phyloP scores from a whole-genome alignment of 1,140 invertebrate genomes.

The Limonius californicus region DNA sequence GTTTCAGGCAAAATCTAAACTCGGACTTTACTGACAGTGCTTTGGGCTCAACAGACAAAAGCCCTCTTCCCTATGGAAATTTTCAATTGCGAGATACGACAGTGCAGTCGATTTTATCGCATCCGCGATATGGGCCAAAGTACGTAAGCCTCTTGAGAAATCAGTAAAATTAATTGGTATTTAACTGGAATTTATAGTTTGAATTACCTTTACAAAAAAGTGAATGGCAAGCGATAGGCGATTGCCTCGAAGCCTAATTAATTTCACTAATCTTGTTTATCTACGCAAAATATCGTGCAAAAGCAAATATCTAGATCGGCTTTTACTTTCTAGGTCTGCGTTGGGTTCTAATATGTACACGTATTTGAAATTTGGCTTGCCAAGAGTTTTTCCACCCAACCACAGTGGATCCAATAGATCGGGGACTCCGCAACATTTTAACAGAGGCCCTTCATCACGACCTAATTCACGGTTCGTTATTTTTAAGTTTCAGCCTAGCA shows the following conservation, averaged over 20 bases:
- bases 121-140: slow-evolving; percentile 84
- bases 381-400: slow-evolving; percentile 81
- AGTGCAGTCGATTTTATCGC: slow-evolving; percentile 89
- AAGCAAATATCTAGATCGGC: background rate
- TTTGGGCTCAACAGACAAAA: slow-evolving; percentile 83
- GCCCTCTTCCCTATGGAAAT: slow-evolving; percentile 86
- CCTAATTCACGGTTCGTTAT: slow-evolving; percentile 34
- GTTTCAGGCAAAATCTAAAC: slow-evolving; percentile 83
- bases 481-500: too few relatives aligned
- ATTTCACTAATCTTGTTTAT: background rate
- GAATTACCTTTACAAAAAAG: background rate
- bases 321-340: slow-evolving; percentile 58
- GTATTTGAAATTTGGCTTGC: slow-evolving; percentile 88
- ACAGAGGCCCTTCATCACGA: slow-evolving; percentile 36
- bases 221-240: background rate
- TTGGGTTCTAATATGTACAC: slow-evolving; percentile 87
- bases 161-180: background rate
- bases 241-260: background rate
- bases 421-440: slow-evolving; percentile 51
- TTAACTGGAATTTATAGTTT: background rate
- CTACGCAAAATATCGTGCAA: background rate
- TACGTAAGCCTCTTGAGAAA: slow-evolving; percentile 48
- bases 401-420: slow-evolving; percentile 58
- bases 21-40: slow-evolving; percentile 93
- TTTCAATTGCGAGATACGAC: slow-evolving; percentile 90